A percentile compares a stretch with the other conserved stretches of the same genome.
phyloP scores from a whole-genome alignment of 2,888 invertebrate genomes.

The Trimorus sp. region DNA sequence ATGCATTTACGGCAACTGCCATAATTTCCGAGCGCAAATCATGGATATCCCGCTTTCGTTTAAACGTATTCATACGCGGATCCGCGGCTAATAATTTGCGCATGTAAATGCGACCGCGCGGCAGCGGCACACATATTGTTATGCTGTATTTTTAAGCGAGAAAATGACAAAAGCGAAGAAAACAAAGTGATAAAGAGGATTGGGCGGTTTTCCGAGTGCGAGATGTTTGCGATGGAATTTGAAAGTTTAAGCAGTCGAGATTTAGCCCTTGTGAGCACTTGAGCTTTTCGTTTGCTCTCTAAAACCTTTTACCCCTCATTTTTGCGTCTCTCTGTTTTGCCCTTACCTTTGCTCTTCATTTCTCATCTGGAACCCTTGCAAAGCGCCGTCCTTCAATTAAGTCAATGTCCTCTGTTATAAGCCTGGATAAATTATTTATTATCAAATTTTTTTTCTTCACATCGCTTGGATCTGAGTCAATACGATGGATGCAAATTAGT shows the following conservation, averaged over 20 bases:
- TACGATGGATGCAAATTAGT: no score
- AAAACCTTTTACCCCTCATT: constrained; percentile 62
- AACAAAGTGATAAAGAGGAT: constrained; percentile 59
- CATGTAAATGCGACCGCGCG: constrained; percentile 26
- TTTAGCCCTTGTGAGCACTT: constrained; percentile 63
- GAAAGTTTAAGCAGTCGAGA: constrained; percentile 64
- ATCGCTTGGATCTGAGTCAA: no score
- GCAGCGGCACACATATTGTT: constrained; percentile 35
- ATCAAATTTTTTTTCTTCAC: constrained; percentile 7
- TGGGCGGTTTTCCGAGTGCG: constrained; percentile 53
- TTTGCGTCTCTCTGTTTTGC: constrained; percentile 55
- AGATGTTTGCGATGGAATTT: constrained; percentile 64
- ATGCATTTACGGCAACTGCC: constrained; percentile 8
- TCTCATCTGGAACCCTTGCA: constrained; percentile 43
- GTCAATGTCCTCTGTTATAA: constrained; percentile 54
- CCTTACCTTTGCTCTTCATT: constrained; percentile 50
- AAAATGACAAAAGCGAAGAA: constrained; percentile 40
- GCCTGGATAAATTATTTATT: constrained; percentile 53
- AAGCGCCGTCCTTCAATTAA: constrained; percentile 54
- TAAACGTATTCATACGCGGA: constrained; percentile 17
- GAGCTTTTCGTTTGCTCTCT: constrained; percentile 64
- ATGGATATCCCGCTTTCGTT: constrained; percentile 12
- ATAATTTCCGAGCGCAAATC: constrained; percentile 17
- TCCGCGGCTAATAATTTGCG: constrained; percentile 31
- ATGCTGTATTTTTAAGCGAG: constrained; percentile 35